Base-by-base conservation (phyloP, 2,113 vertebrate genomes). In the Saguinus midas region DNA sequence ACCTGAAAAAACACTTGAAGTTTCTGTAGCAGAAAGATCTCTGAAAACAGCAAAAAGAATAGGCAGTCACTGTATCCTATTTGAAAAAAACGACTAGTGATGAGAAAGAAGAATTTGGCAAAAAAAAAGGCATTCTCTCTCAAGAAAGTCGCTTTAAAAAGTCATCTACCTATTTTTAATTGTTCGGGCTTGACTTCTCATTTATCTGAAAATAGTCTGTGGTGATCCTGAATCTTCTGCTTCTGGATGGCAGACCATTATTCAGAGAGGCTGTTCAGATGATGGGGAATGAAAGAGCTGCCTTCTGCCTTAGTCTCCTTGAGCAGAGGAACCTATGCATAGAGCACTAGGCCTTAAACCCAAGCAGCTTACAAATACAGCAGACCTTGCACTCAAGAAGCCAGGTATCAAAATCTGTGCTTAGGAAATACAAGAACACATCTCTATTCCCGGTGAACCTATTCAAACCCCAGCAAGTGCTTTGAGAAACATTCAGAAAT, bases 161-260 rank as follows among this genome's bases (percentile, higher is more conserved):
- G 79, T 91, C 68, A 79, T 58, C 86, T 64, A 35, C 70, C 87
- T 96, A 18, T 93, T 86, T 95, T 48, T 96, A 0, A 82, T 88
- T 91, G n/a, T 83, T 90, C 57, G 64, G 83, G 35, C 79, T 91
- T 87, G 57, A 80, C 80, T 90, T 81, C 72, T 75, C 50, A 61
- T 92, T 96, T 80, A 64, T 68, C 75, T 91, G 90, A 97, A 93
- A 96, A 91, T 57, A 94, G 91, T 88, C 75, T 94, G 85, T 94
- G 68, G 55, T 91, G 75, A 78, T 27, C 79, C 82, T 89, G 76
- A 88, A 21, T 75, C 78, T 89, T 82, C 55, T 50, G 66, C 86
- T 57, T 92, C 68, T 79, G 86, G 76, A 52, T 18, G 32, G 64
- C 48, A 64, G 88, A 37, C 83, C 50, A 12, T 52, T 52, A 20